Base-by-base conservation (phyloP, 2,113 vertebrate species). In the Bolborhynchus lineola region DNA sequence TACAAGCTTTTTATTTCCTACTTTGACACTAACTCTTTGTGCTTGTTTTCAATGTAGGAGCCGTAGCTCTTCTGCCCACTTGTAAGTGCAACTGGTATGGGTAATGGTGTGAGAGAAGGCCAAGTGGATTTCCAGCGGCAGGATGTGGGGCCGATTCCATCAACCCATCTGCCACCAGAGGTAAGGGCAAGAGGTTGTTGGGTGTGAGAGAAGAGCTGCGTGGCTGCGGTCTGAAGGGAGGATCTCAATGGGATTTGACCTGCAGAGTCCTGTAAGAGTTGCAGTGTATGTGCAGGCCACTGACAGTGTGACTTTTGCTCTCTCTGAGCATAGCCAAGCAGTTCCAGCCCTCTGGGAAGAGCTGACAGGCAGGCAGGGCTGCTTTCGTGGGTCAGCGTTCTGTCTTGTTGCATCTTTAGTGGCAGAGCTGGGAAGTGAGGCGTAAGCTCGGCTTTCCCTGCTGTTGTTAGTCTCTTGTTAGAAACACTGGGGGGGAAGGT, bases 41-140 rank as follows among this genome's bases (percentile, higher is more conserved):
- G 28, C 42, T 59, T 13, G 18, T 82, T 18, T 29, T 16, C n/a
- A 3, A 0, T n/a, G 6, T 20, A 98, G 98, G 97, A 97, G 97
- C 78, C 6, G 12, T 50, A 90, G 88, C 93, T 79, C 95, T 96
- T 92, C 95, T 97, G 84, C 90, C 96, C 95, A 86, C 71, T 74
- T 62, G 94, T 39, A 57, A 91, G 85, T 49, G 95, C 92, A 68
- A 94, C 93, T 92, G 98, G 98, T 81, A 99, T 99, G 99, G 99
- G 98, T 97, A 99, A 98, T 98, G 99, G 98, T 97, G 98, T 98
- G 94, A 98, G 98, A 97, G 98, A 98, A 96, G 97, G 96, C 70
- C 93, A 72, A 79, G 97, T 95, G 95, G 94, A 97, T 64, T 98
- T 99, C 86, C 92, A 82, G 9, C 97, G 82, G 96, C 97, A 98